phyloP scores from a whole-genome alignment of 1,140 invertebrate species.

The Zophobas morio region DNA sequence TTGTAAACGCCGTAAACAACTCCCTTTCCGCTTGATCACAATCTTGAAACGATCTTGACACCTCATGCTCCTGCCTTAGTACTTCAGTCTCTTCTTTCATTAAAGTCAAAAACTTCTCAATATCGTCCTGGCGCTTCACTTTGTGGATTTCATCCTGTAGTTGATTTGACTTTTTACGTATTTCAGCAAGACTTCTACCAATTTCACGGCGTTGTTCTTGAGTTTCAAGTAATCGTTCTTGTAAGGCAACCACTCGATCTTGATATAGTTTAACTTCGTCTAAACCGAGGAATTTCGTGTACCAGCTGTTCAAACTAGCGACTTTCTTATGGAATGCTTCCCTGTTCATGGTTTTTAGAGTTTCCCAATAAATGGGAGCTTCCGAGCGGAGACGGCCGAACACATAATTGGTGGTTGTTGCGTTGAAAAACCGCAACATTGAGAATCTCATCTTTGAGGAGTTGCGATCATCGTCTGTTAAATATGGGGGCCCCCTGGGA shows the following conservation, averaged over 20 bases:
- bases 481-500: not conserved
- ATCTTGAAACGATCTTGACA: slow-evolving; percentile 59
- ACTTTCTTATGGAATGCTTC: slow-evolving; percentile 60
- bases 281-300: slow-evolving; percentile 68
- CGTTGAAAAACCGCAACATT: not conserved
- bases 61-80: slow-evolving; percentile 60
- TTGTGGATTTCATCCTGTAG: slow-evolving; percentile 65
- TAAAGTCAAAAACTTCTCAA: slow-evolving; percentile 61
- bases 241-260: slow-evolving; percentile 67
- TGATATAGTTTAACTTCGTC: slow-evolving; percentile 69
- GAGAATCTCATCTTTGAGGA: slow-evolving; percentile 4
- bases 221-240: slow-evolving; percentile 60
- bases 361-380: slow-evolving; percentile 25
- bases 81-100: slow-evolving; percentile 65
- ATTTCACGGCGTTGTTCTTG: slow-evolving; percentile 64
- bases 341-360: not conserved
- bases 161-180: slow-evolving; percentile 61
- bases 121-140: slow-evolving; percentile 63
- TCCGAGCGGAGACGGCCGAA: not conserved
- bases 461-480: not conserved
- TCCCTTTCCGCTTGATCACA: slow-evolving; percentile 74
- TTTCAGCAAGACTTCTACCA: slow-evolving; percentile 56
- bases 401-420: not conserved
- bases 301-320: slow-evolving; percentile 66
- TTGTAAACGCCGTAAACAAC: slow-evolving; percentile 75